Evolutionary conservation across 2,888 invertebrate species (phyloP), one percentile per base, ranked within the genome.

Genomic region (Pemphredon lugubris): DNA sequence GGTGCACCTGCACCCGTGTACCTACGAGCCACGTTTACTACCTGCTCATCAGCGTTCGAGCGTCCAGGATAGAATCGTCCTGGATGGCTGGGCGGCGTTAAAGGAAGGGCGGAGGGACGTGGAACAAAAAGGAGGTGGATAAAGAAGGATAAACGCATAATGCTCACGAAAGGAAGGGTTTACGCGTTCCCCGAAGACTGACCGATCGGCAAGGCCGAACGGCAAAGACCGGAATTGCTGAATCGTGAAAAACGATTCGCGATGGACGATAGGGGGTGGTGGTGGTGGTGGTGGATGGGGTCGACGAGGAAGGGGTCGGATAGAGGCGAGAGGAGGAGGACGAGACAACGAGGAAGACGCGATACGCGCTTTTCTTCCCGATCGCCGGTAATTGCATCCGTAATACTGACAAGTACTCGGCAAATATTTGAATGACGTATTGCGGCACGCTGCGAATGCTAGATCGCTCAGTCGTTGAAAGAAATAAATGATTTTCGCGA

Each of bases 131-230:
- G 65, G 63, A 73, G 75, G 71, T 75, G 73, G 75, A 80, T 74
- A 74, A 80, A 80, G 77, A 74, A 72, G 82, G 84, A 86, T 87
- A 87, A 87, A 85, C 84, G 85, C 83, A 84, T 87, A 88, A 88
- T 87, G 83, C 82, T 73, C 79, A 81, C 72, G 77, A 77, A 81
- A 73, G 81, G 71, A 83, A 83, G 81, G 81, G 80, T 86, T 86
- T 84, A 85, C 86, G 85, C 75, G 82, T 87, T 86, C 87, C 80
- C 71, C 86, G 87, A 87, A 87, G 77, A 74, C 81, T 75, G 69
- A 74, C 77, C 77, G 73, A 77, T 69, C 54, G 59, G 50, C 67
- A 73, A 69, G 65, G 60, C 75, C 77, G 76, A 75, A 79, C 73
- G 77, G 77, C 75, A 73, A n/a, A 74, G 69, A 74, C 65, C n/a